These are phyloP conservation scores for Trachymyrmex septentrionalis DNA, from an alignment of 1,140 invertebrate genomes.

Conservation along the genomic window DNA sequence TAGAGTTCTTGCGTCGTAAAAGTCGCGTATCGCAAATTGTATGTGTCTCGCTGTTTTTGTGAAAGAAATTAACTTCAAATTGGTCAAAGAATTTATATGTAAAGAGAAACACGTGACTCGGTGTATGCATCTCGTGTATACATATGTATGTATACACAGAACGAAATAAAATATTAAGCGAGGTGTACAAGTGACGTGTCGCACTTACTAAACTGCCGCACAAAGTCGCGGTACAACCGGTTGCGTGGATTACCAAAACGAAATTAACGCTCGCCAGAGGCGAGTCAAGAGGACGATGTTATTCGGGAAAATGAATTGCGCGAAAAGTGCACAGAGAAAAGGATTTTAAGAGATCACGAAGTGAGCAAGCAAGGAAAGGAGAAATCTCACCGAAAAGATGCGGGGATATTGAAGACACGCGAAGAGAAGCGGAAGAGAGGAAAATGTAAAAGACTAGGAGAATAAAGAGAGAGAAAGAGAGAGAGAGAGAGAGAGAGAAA, in stretches of 20 bases:
- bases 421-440: background rate
- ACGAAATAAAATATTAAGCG: slow-evolving; percentile 48
- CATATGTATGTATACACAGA: background rate
- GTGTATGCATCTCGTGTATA: background rate
- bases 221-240: slow-evolving; percentile 19
- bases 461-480: background rate
- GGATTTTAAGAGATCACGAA: slow-evolving; percentile 52
- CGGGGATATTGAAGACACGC: background rate
- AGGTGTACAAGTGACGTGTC: slow-evolving; percentile 38
- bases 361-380: slow-evolving; percentile 31
- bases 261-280: slow-evolving; percentile 61
- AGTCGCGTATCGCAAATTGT: slow-evolving; percentile 6
- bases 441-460: background rate
- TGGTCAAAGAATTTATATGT: slow-evolving; percentile 35
- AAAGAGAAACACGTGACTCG: background rate
- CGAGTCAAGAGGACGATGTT: slow-evolving; percentile 32
- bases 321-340: slow-evolving; percentile 34
- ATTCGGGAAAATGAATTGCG: slow-evolving; percentile 54
- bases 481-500: background rate
- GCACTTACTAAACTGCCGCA: slow-evolving; percentile 33
- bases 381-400: slow-evolving; percentile 27
- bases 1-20: background rate
- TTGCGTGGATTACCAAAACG: slow-evolving; percentile 31
- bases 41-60: background rate
- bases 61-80: slow-evolving; percentile 26